Conservation (phyloP, 2,797 vertebrate species). For the Caiman crocodilus region DNA sequence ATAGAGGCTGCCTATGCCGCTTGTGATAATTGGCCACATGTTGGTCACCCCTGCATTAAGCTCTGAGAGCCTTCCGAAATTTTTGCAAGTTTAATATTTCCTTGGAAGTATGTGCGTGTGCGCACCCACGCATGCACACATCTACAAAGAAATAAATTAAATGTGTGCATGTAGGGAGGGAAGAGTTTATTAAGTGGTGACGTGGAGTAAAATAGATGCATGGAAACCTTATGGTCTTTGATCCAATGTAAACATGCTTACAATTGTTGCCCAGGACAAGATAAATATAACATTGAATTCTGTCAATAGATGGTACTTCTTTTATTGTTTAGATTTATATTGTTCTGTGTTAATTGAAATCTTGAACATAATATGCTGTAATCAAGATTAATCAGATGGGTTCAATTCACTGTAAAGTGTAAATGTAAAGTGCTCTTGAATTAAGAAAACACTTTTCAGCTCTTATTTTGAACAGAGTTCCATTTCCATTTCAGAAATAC, state of each 20-base stretch:
- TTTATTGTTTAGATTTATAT: fast-evolving
- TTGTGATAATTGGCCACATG: too few relatives aligned
- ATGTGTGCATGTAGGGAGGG: not conserved
- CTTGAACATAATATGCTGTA: fast-evolving
- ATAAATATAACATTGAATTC: not conserved
- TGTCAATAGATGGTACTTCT: fast-evolving
- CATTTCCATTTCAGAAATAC: slow-evolving; percentile 89
- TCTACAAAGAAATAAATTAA: too few relatives aligned
- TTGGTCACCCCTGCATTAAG: too few relatives aligned
- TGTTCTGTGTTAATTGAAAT: not conserved
- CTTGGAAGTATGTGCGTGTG: not conserved
- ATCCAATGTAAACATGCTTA: not conserved
- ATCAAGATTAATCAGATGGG: not conserved
- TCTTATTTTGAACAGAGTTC: not conserved
- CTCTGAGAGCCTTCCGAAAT: not conserved
- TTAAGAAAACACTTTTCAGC: not conserved
- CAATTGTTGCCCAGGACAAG: not conserved
- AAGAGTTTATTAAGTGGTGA: not conserved
- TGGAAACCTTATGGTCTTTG: not conserved
- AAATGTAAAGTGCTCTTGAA: not conserved
- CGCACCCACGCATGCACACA: too few relatives aligned
- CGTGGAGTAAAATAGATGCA: not conserved
- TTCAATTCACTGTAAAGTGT: not conserved
- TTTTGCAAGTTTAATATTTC: fast-evolving
- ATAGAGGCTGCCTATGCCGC: not conserved